phyloP scores from a whole-genome alignment of 2,888 invertebrate genomes.

The Corythucha ciliata region DNA sequence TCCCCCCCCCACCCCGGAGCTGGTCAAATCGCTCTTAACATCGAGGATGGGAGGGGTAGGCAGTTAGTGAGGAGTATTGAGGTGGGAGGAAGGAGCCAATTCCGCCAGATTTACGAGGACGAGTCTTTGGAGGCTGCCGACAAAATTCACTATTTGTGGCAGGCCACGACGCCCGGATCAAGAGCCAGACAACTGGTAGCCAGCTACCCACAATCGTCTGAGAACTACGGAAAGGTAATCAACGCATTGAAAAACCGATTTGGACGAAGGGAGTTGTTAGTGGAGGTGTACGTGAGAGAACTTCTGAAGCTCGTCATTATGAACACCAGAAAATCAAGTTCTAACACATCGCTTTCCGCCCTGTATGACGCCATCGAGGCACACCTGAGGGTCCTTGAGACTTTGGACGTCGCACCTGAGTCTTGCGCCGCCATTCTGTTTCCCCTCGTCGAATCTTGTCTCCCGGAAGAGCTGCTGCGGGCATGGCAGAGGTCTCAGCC shows the following conservation, averaged over 20 bases:
- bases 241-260: neutral
- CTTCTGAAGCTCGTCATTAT: neutral
- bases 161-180: neutral
- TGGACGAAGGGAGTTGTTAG: neutral
- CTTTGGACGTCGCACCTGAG: neutral
- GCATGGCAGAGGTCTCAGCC: neutral
- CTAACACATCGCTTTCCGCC: neutral
- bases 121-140: neutral
- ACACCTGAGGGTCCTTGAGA: neutral
- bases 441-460: constrained; percentile 3
- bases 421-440: constrained; percentile 6
- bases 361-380: neutral
- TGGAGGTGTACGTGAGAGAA: constrained; percentile 3
- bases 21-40: too few relatives aligned
- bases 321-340: neutral
- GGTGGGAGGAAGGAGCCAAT: too few relatives aligned
- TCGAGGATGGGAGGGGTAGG: too few relatives aligned
- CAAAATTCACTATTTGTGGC: neutral
- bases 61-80: too few relatives aligned
- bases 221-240: neutral
- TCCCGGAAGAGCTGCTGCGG: constrained; percentile 3
- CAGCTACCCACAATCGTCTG: neutral
- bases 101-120: constrained; percentile 5
- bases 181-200: neutral
- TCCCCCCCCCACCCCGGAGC: too few relatives aligned